A percentile compares a stretch with the other conserved stretches of the same genome.
Evolutionary conservation across 2,113 vertebrate genomes (phyloP).

Genomic region (Syngnathus floridae): DNA sequence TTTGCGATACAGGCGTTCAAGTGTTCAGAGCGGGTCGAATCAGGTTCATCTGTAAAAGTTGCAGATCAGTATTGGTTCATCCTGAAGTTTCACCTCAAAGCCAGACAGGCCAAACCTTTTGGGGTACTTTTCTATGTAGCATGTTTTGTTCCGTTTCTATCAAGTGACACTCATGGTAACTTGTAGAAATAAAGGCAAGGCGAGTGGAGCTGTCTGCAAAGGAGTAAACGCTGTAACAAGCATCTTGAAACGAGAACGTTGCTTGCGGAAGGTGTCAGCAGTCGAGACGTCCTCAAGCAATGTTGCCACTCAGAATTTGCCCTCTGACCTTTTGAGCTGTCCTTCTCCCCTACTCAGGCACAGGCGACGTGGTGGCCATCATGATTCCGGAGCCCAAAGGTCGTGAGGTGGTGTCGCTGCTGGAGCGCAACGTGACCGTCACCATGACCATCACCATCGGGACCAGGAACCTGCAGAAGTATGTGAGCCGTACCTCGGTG

Average conservation of each 20-base stretch:
- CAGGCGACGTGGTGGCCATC: slow-evolving; percentile 89
- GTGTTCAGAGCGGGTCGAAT: not conserved
- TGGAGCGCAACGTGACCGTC: slow-evolving; percentile 88
- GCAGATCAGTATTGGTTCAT: too few relatives aligned
- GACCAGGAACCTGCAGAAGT: slow-evolving; percentile 95
- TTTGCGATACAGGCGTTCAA: not conserved
- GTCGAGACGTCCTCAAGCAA: not conserved
- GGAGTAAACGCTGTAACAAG: not conserved
- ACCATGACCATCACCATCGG: slow-evolving; percentile 93
- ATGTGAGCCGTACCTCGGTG: slow-evolving; percentile 93
- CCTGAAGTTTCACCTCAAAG: not conserved
- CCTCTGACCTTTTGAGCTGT: not conserved
- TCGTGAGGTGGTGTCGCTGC: slow-evolving; percentile 81
- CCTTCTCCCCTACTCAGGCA: slow-evolving; percentile 59
- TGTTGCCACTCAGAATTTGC: not conserved
- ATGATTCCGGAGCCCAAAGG: slow-evolving; percentile 97
- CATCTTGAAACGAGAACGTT: not conserved
- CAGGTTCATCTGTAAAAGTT: not conserved
- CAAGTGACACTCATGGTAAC: not conserved
- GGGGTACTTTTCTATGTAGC: not conserved
- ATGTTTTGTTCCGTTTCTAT: not conserved
- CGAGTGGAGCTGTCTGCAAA: not conserved
- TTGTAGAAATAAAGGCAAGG: not conserved
- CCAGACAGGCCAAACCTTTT: not conserved
- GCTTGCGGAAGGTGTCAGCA: not conserved